Evolutionary conservation across 2,113 vertebrate species (phyloP), one percentile per base, ranked within the genome.

Genomic region (Tachuris rubrigastra): DNA sequence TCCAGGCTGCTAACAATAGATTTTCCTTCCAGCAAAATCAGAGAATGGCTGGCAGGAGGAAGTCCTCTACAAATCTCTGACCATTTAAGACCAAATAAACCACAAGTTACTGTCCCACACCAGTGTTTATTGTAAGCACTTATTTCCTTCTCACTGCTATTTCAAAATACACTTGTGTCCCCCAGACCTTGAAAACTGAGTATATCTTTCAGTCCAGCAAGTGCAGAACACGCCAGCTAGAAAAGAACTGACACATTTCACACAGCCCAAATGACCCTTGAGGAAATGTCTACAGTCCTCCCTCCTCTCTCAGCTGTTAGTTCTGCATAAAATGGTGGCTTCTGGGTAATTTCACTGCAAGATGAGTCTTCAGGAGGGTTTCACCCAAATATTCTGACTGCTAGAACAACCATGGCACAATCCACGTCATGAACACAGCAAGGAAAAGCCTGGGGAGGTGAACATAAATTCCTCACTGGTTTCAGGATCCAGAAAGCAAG

Each of bases 171-270:
- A 8, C 35, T 58, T 2, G 1, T 47, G 55, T 56, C 28, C 16
- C 69, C 16, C 50, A 83, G 78, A 58, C 15, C 67, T 35, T 60
- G n/a, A 83, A 67, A 85, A 77, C 3, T 0, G 3, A 83, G 50
- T 1, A 49, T 1, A 6, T 35, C 50, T 46, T 83, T 76, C 37
- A 73, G 33, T 20, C 63, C 59, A 71, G 68, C 33, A 49, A 39
- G 65, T 0, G 2, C 27, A 66, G 46, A 42, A 62, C 1, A 1
- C 13, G 30, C 5, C 3, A 9, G 59, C 6, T 68, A 39, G 63
- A 50, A 80, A 92, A 52, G 49, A 80, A 41, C 5, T 0, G 0
- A 52, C 0, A 2, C 5, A 33, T 8, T 18, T 59, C 5, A 0
- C 37, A 50, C 2, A 55, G 27, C 27, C 14, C 0, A 2, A 74